phyloP scores from a whole-genome alignment of 30 jellyfish, hydroid and myxozoan species.

The Clytia hemisphaerica region DNA sequence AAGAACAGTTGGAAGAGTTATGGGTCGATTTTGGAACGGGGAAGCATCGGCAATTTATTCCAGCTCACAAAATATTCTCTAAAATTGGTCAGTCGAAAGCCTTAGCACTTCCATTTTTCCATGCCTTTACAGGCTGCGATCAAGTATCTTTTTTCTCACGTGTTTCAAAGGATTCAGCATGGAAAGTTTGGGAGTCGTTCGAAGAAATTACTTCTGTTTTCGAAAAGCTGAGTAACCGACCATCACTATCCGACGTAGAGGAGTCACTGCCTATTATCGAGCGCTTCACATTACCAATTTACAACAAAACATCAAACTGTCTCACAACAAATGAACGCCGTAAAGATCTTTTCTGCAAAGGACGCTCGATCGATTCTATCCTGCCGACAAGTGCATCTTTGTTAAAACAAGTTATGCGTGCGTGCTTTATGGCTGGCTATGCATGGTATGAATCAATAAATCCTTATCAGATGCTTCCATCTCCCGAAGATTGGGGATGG shows the following conservation, averaged over 20 bases:
- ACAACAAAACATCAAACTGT: constrained; percentile 1
- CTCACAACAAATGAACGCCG: constrained; percentile 6
- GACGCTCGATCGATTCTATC: neutral
- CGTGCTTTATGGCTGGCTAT: neutral
- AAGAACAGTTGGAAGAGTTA: too few species aligned
- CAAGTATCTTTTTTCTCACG: constrained; percentile 1
- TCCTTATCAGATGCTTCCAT: neutral
- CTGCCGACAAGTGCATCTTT: constrained; percentile 1
- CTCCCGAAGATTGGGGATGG: neutral
- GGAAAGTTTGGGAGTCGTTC: neutral
- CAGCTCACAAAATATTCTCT: neutral
- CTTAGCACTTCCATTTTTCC: neutral
- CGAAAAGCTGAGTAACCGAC: constrained; percentile 5
- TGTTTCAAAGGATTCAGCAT: constrained; percentile 12
- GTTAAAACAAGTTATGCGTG: neutral
- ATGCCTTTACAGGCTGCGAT: constrained; percentile 4
- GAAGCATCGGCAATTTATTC: neutral
- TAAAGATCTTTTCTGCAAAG: constrained; percentile 3
- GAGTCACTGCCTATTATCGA: constrained; percentile 1
- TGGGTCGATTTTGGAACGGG: constrained; percentile 1
- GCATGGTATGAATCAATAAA: neutral
- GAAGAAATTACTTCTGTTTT: neutral
- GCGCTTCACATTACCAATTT: neutral
- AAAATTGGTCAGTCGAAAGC: too few species aligned
- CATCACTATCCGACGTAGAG: neutral